Conservation (phyloP, 2,113 vertebrate genomes). For the Chaetodon trifascialis region DNA sequence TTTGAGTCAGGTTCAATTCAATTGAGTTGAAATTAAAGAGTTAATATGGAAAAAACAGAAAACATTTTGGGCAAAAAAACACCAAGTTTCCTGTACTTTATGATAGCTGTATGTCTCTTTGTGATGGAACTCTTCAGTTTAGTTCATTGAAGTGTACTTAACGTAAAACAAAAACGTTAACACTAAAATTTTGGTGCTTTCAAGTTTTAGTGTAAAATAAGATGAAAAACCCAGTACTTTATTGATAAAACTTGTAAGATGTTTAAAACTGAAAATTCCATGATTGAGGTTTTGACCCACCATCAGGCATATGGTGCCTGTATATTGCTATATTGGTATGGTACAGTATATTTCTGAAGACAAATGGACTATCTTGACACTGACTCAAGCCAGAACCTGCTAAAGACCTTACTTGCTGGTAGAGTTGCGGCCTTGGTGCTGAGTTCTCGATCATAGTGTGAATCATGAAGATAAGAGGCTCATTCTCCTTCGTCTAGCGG, state of each 20-base stretch:
- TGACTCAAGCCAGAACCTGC: conserved; percentile 60
- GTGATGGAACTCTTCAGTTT: not conserved
- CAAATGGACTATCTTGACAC: conserved; percentile 46
- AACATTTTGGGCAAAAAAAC: not conserved
- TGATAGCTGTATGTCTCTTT: not conserved
- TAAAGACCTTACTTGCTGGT: conserved; percentile 99
- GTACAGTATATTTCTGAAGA: not conserved
- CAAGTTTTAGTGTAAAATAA: not conserved
- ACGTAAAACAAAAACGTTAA: not conserved
- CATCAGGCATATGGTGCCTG: not conserved
- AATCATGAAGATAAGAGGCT: conserved; percentile 99
- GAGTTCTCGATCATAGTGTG: conserved; percentile 99
- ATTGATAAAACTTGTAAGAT: not conserved
- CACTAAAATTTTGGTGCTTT: not conserved
- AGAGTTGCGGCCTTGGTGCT: conserved; percentile 98
- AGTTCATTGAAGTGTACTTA: not conserved
- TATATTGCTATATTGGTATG: too few species aligned
- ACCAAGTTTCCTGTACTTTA: too few species aligned
- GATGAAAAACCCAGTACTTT: not conserved
- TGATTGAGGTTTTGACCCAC: conserved; percentile 9
- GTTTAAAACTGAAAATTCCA: not conserved
- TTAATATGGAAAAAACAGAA: not conserved
- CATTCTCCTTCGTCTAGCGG: conserved; percentile 98
- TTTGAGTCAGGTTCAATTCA: conserved; percentile 45
- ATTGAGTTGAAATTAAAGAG: not conserved